Conservation (phyloP, 37 sponge, comb jelly and placozoan genomes). For the Mnemiopsis leidyi region DNA sequence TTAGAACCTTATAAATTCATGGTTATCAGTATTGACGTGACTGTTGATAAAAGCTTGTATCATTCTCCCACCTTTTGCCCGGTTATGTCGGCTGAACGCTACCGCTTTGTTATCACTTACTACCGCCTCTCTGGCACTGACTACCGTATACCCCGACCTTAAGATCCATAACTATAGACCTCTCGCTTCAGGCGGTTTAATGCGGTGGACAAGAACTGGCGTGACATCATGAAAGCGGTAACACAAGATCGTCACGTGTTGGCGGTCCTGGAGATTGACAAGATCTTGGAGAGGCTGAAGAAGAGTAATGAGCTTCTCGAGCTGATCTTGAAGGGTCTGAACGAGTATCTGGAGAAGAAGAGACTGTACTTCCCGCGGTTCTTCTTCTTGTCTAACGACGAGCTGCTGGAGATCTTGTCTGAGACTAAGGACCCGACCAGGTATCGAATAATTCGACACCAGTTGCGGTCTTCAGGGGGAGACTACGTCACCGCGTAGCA, state of each 20-base stretch:
- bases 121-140: too few relatives aligned
- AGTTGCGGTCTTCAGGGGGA: too few relatives aligned
- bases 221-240: conserved; percentile 90
- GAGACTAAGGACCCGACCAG: conserved; percentile 99
- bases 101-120: too few relatives aligned
- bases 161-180: background rate
- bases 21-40: too few relatives aligned
- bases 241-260: conserved; percentile 88
- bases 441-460: too few relatives aligned
- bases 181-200: conserved; percentile 77
- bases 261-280: conserved; percentile 88
- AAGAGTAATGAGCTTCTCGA: conserved; percentile 96
- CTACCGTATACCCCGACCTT: background rate
- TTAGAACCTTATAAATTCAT: too few relatives aligned
- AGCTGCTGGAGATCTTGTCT: conserved; percentile 97
- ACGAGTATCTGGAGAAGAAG: conserved; percentile 99
- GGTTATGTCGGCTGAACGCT: too few relatives aligned
- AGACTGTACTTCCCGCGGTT: conserved; percentile 97
- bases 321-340: conserved; percentile 95
- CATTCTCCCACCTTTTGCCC: too few relatives aligned
- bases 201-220: conserved; percentile 97
- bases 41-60: too few relatives aligned
- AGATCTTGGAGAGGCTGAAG: conserved; percentile 90
- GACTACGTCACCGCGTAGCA: too few relatives aligned
- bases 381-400: conserved; percentile 99